phyloP scores from a whole-genome alignment of 2,888 invertebrate genomes.

The Parapristionchus giblindavisi region DNA sequence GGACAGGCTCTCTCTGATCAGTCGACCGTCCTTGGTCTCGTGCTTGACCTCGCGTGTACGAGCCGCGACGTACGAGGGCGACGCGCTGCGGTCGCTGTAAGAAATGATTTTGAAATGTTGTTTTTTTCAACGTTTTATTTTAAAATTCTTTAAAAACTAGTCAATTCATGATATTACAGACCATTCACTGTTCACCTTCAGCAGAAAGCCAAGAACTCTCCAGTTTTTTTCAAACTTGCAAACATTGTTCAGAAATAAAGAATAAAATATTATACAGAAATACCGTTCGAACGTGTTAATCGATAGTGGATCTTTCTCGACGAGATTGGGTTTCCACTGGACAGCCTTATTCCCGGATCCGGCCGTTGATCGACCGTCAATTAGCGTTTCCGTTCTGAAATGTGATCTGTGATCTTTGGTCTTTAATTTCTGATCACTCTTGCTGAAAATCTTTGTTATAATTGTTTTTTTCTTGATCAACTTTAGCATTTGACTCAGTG shows the following conservation, averaged over 20 bases:
- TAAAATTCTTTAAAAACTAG: no score
- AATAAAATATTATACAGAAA: neutral
- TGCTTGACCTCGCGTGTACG: neutral
- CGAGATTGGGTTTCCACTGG: slow-evolving; percentile 25
- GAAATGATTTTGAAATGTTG: neutral
- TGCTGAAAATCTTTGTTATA: no score
- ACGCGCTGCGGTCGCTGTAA: slow-evolving; percentile 18
- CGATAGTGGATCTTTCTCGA: neutral
- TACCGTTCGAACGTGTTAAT: neutral
- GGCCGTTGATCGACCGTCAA: slow-evolving; percentile 9
- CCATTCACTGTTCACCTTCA: neutral
- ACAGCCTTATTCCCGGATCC: slow-evolving; percentile 19
- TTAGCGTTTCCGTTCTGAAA: slow-evolving; percentile 15
- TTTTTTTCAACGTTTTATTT: neutral
- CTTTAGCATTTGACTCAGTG: no score
- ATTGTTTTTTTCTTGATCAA: no score
- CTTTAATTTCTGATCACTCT: no score
- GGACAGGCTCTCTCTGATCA: slow-evolving; percentile 23
- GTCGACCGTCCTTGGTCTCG: slow-evolving; percentile 18
- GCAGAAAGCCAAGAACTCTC: no score
- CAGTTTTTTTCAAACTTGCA: no score
- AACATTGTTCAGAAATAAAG: no score
- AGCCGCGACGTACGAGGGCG: slow-evolving; percentile 24
- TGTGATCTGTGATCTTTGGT: neutral
- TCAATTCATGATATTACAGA: no score